phyloP scores from a whole-genome alignment of 2,113 vertebrate species.

The Lagopus leucura region DNA sequence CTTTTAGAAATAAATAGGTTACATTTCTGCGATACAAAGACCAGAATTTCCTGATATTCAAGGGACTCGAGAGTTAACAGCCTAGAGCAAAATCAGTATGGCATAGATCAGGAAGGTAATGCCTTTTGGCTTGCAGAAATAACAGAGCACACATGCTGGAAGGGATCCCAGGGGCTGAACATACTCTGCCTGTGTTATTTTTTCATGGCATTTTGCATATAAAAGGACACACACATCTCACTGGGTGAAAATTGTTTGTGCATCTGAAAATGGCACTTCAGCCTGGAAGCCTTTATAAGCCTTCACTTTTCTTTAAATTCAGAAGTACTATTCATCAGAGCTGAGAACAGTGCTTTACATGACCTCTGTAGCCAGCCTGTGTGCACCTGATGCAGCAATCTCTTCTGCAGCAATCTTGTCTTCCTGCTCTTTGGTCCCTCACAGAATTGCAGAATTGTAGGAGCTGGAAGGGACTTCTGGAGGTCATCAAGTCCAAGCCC shows the following conservation, averaged over 20 bases:
- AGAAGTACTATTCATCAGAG: not conserved
- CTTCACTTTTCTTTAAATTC: slow-evolving; percentile 45
- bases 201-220: slow-evolving; percentile 35
- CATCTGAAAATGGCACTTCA: not conserved
- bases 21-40: not conserved
- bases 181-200: slow-evolving; percentile 13
- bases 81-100: slow-evolving; percentile 1
- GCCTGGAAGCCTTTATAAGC: slow-evolving; percentile 44
- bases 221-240: not conserved
- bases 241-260: not conserved
- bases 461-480: no score
- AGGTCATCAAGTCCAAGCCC: no score
- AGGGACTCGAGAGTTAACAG: slow-evolving; percentile 22
- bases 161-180: not conserved
- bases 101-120: slow-evolving; percentile 10
- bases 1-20: slow-evolving; percentile 4
- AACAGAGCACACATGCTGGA: slow-evolving; percentile 24
- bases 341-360: not conserved
- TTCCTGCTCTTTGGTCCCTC: not conserved
- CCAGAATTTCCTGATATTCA: not conserved
- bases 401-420: not conserved
- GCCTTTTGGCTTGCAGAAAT: slow-evolving; percentile 38
- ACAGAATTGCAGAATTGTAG: not conserved
- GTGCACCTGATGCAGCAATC: fast-evolving
- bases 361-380: not conserved